Percentiles rank a stretch among this genome's conserved stretches.
Evolutionary conservation across 2,888 invertebrate species (phyloP).

Genomic region (Sthenelais limicola): DNA sequence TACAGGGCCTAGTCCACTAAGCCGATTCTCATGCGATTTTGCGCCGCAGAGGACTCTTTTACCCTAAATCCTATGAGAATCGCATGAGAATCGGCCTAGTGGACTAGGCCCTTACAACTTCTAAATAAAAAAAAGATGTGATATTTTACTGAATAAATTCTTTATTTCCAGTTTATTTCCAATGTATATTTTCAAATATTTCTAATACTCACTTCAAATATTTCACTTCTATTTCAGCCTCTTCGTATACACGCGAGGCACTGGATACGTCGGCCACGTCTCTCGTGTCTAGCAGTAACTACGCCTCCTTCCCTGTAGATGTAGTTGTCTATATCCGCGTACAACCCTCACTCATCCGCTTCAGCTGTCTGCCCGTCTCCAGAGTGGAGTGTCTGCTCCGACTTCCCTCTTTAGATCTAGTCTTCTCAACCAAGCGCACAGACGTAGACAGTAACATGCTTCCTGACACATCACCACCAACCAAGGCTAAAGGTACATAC

Average conservation of each 20-base stretch:
- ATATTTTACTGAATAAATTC: too few relatives aligned
- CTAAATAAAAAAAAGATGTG: too few relatives aligned
- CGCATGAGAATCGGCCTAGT: too few relatives aligned
- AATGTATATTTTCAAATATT: too few relatives aligned
- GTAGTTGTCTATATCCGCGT: slow-evolving; percentile 98
- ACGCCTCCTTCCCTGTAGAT: slow-evolving; percentile 92
- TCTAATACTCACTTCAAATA: background rate
- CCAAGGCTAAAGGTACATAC: slow-evolving; percentile 49
- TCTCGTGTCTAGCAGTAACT: slow-evolving; percentile 45
- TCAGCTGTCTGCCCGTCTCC: slow-evolving; percentile 80
- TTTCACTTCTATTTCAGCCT: background rate
- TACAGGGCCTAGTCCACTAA: too few relatives aligned
- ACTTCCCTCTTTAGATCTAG: slow-evolving; percentile 95
- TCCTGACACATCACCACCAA: slow-evolving; percentile 29
- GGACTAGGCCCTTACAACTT: too few relatives aligned
- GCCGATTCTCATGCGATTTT: too few relatives aligned
- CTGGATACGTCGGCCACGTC: slow-evolving; percentile 48
- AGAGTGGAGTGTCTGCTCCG: slow-evolving; percentile 57
- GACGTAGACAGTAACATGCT: slow-evolving; percentile 56
- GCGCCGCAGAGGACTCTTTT: too few relatives aligned
- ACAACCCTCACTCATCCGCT: slow-evolving; percentile 77
- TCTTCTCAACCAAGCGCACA: slow-evolving; percentile 81
- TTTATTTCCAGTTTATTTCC: too few relatives aligned
- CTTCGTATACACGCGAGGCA: background rate
- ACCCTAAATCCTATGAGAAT: too few relatives aligned